phyloP scores from a whole-genome alignment of 2,888 invertebrate genomes.

The Laspeyria flexula region DNA sequence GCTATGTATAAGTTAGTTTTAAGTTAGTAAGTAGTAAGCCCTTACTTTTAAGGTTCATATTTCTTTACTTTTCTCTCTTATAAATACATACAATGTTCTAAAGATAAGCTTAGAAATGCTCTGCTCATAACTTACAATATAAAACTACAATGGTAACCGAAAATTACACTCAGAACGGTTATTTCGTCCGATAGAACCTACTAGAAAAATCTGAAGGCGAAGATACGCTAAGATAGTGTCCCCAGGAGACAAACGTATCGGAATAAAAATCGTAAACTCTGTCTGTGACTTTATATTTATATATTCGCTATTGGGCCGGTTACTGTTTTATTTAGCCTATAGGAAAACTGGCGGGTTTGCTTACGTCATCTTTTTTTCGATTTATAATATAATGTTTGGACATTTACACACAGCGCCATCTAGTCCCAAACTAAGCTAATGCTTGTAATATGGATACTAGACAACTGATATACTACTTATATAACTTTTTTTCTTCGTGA shows the following conservation, averaged over 20 bases:
- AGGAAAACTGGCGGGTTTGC: neutral
- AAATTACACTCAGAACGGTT: slow-evolving; percentile 2
- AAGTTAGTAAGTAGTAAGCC: too few species aligned
- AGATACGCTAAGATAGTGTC: slow-evolving; percentile 25
- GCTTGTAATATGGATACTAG: too few species aligned
- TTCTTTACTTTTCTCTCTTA: too few species aligned
- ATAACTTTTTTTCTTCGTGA: too few species aligned
- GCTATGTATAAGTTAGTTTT: too few species aligned
- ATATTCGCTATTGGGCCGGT: slow-evolving; percentile 13
- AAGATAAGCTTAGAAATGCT: too few species aligned
- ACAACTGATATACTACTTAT: too few species aligned
- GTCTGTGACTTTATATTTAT: slow-evolving; percentile 32
- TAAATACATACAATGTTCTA: too few species aligned
- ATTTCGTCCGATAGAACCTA: slow-evolving; percentile 8
- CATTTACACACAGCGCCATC: too few species aligned
- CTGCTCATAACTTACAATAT: too few species aligned
- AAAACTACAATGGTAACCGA: neutral
- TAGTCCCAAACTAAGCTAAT: too few species aligned
- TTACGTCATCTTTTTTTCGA: neutral
- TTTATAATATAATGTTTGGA: neutral
- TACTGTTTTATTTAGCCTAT: neutral
- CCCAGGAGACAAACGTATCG: slow-evolving; percentile 31
- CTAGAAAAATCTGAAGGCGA: slow-evolving; percentile 20
- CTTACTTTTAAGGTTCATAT: too few species aligned
- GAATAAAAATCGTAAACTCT: slow-evolving; percentile 36